Base-by-base conservation (phyloP, 2,888 invertebrate species). In the Phengaris arion region DNA sequence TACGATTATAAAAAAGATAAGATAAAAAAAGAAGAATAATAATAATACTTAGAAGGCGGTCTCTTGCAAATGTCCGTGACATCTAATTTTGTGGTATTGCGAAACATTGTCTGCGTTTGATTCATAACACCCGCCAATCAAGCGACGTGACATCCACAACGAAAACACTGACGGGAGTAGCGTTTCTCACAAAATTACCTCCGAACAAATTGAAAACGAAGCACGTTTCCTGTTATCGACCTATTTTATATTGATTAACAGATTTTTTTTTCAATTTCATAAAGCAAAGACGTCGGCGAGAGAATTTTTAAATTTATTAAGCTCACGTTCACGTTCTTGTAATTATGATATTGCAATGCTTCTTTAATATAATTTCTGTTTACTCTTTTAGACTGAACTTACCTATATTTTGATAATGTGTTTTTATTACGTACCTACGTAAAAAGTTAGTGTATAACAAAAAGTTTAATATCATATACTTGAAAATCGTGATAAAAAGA, bases 181-280 rank as follows among this genome's bases (percentile, higher is more conserved):
- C 72, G 52, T 72, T 69, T 54, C 54, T 54, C 51, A 70, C 52
- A 22, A 72, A 72, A 72, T 72, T 54, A 35, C 52, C 68, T 68
- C 35, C 22, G 35, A 72, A n/a, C 35, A 72, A 72, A 72, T 72
- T 72, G 72, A 72, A 72, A 72, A 72, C 35, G 72, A 52, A 52
- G 72, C 72, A 72, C 72, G 72, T 54, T 72, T 72, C 54, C 54
- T 72, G 54, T 52, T 72, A 72, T 54, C 72, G 52, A 54, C 54
- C 52, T 35, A 72, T 72, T 72, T 72, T 54, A 15, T 13, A 72
- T 72, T 54, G 54, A 72, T 54, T 54, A 54, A 72, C 22, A 35
- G 52, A 52, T 70, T 70, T 70, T 69, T 22, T 51, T 70, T 70
- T 22, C 10, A 22, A 51, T 70, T 70, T 48, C 22, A 51, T 51